phyloP scores from a whole-genome alignment of 2,888 invertebrate genomes.

The Suillia variegata region DNA sequence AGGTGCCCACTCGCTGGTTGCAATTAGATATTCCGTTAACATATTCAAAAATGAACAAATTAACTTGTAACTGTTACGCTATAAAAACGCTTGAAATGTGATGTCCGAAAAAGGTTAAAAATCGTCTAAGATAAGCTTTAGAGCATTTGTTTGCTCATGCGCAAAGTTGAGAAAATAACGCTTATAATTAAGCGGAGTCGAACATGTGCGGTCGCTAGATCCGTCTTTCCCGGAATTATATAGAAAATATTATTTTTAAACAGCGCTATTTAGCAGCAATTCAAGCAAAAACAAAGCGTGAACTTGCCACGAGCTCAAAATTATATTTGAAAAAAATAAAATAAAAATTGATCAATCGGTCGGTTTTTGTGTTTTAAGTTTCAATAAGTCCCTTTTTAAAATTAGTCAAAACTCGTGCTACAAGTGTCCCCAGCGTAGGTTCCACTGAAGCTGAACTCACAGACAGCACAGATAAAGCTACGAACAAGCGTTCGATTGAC shows the following conservation, averaged over 20 bases:
- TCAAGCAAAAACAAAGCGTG: constrained; percentile 54
- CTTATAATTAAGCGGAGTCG: no score
- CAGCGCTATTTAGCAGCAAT: constrained; percentile 49
- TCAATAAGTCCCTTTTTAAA: constrained; percentile 5
- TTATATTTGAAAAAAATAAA: no score
- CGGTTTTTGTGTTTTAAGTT: no score
- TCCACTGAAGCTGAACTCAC: neutral
- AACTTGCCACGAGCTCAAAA: constrained; percentile 56
- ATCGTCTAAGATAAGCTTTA: no score
- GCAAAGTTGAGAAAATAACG: no score
- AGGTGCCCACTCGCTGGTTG: no score
- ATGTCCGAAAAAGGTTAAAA: neutral
- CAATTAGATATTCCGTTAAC: neutral
- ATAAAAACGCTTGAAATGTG: neutral
- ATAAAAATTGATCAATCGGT: no score
- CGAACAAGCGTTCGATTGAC: neutral
- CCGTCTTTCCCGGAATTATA: neutral
- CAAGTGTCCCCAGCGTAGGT: neutral
- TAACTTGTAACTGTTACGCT: neutral
- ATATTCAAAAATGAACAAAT: neutral
- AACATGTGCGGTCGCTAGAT: no score
- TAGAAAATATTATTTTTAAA: neutral
- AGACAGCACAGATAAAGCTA: neutral
- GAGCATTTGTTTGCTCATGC: no score
- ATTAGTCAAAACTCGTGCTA: constrained; percentile 37